Evolutionary conservation across 2,888 invertebrate genomes (phyloP), one percentile per base, ranked within the genome.

Genomic region (Alitta virens): DNA sequence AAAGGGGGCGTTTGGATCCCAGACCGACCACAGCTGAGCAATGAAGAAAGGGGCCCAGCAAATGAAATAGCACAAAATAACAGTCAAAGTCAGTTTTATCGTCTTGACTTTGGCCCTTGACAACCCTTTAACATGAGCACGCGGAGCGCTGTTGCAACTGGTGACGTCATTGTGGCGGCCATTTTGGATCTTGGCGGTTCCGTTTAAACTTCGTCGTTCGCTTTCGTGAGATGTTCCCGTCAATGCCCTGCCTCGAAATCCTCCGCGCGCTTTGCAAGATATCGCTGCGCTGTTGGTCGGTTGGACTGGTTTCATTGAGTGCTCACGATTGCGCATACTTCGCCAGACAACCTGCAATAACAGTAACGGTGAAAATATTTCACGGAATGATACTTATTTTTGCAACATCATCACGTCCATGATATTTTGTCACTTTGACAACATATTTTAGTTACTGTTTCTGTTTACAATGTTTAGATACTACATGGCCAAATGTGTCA

Each of bases 21-120:
- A 77, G 0, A 79, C 81, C 23, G 76, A 71, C 87, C 88, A 88
- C 46, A 88, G 81, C 75, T 87, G 86, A 18, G 86, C 86, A 50
- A 86, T 83, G 68, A 88, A 87, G 75, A 88, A 90, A 1, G 90
- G 90, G 53, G 86, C 85, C 73, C 88, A 89, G 71, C 89, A 89
- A 54, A 87, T 79, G 43, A 88, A 85, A 78, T 90, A 89, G 75
- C 88, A 87, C 25, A 86, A 71, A 21, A 85, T 82, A 14, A 85
- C 85, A 0, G 83, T 80, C 53, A 83, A 72, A 2, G 85, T 85
- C 63, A 85, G 70, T 64, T 84, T 84, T 3, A 85, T 79, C 2
- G 85, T 85, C 69, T 84, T 84, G 18, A 84, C 78, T 63, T 83
- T 83, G 16, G 83, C 80, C 57, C 75, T 74, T 21, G 82, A 80